Evolutionary conservation across 2,888 invertebrate genomes (phyloP), one percentile per base, ranked within the genome.

Genomic region (Epinotia demarniana): DNA sequence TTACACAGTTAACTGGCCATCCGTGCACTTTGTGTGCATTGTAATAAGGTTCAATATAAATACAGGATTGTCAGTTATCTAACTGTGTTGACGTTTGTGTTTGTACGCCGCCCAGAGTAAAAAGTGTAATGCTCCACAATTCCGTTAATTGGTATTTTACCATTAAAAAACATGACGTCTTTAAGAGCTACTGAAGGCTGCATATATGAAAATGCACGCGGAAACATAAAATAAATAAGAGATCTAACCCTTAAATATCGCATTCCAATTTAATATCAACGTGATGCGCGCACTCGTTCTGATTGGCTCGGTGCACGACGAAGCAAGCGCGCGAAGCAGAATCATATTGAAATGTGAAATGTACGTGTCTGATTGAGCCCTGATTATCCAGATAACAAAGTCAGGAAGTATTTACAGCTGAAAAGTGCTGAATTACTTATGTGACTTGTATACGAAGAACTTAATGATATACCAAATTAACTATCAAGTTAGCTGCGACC

Each of bases 401-500:
- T 49, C 49, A 49, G 49, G 49, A 6, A 16, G 13, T 16, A 53
- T 53, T n/a, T 39, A 39, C 53, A 53, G 53, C 53, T 6, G 8
- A n/a, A 53, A 13, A 53, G 16, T n/a, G n/a, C 16, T 1, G 53
- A 18, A 57, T 18, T 57, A 19, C 18, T 19, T 11, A 19, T 19
- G 23, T 18, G 8, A 57, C 18, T 57, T 6, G 19, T 11, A 57
- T 18, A 16, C 9, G 8, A 61, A 16, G 18, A 27, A 61, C 61
- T 33, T 33, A 57, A 57, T 19, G n/a, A 12, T 12, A 13, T 23
- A 19, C 19, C 19, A 46, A 64, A 49, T 64, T 16, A 57, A 23
- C 39, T 23, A 58, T 60, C 43, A 43, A 43, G 55, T 55, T 43
- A n/a, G 66, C 33, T 39, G 43, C 12, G 63, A 60, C 46, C 46